phyloP scores from a whole-genome alignment of 2,797 vertebrate genomes.

The Corythornis leucogaster region DNA sequence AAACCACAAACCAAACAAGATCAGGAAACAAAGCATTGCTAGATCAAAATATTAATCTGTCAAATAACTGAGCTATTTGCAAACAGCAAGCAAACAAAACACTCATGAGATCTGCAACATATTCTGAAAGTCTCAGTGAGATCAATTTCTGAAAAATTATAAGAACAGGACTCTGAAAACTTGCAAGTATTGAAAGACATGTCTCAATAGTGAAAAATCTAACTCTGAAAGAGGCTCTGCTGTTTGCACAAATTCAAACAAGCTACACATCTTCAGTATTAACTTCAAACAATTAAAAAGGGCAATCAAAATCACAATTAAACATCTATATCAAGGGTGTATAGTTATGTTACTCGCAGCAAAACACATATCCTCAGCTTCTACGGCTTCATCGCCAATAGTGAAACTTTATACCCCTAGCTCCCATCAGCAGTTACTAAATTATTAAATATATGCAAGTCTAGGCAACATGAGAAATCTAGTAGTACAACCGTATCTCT shows the following conservation, averaged over 20 bases:
- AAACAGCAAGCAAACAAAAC: background rate
- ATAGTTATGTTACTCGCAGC: background rate
- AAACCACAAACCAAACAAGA: rapidly evolving
- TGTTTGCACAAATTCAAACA: background rate
- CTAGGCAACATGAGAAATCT: background rate
- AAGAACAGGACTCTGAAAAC: background rate
- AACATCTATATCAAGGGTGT: background rate
- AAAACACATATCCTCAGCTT: background rate
- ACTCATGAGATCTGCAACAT: background rate
- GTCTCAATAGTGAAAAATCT: background rate
- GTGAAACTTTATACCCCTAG: rapidly evolving
- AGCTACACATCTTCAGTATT: background rate
- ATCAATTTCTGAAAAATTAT: background rate
- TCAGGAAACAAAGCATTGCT: background rate
- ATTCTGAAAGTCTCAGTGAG: background rate
- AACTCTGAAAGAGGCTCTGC: background rate
- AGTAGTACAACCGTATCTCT: background rate
- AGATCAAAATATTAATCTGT: background rate
- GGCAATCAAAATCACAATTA: background rate
- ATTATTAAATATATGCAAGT: background rate
- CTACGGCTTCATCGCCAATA: background rate
- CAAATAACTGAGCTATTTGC: background rate
- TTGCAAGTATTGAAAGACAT: background rate
- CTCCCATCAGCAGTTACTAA: background rate
- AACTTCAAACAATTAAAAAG: background rate